These are phyloP conservation scores for Piaya cayana DNA, from an alignment of 2,113 vertebrate genomes.

Conservation along the genomic window DNA sequence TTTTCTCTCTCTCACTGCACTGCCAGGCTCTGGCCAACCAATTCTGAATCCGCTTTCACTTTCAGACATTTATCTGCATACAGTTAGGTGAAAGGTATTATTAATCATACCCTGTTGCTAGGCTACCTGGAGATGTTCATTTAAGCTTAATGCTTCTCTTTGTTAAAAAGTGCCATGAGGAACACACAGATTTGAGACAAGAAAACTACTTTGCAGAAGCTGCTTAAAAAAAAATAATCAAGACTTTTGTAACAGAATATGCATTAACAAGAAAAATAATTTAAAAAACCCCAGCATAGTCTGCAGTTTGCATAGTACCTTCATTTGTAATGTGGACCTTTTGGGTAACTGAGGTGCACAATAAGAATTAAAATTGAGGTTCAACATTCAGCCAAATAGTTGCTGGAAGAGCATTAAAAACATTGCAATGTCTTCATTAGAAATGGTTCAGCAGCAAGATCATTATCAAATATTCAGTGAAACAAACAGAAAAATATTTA, in stretches of 20 bases:
- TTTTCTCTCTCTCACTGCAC: constrained; percentile 28
- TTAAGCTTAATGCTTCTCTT: constrained; percentile 75
- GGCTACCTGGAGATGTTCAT: constrained; percentile 76
- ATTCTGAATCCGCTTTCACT: constrained; percentile 69
- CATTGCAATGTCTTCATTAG: not conserved
- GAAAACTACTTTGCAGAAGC: constrained; percentile 56
- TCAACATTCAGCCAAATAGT: not conserved
- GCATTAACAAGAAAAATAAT: not conserved
- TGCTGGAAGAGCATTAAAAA: not conserved
- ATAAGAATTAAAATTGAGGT: not conserved
- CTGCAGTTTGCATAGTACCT: not conserved
- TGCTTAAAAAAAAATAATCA: not conserved
- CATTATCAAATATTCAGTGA: not conserved
- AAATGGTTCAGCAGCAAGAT: not conserved
- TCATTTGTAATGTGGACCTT: not conserved
- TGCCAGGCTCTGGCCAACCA: constrained; percentile 57
- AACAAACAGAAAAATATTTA: not conserved
- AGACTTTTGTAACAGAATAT: not conserved
- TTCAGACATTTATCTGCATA: constrained; percentile 72
- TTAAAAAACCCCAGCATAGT: not conserved
- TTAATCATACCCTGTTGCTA: constrained; percentile 82
- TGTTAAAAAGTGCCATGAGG: constrained; percentile 66
- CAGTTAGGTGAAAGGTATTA: constrained; percentile 75
- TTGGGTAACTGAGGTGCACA: not conserved
- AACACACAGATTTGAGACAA: constrained; percentile 63